Evolutionary conservation across 2,113 vertebrate genomes (phyloP), one percentile per base, ranked within the genome.

Genomic region (Catharus fuscescens): DNA sequence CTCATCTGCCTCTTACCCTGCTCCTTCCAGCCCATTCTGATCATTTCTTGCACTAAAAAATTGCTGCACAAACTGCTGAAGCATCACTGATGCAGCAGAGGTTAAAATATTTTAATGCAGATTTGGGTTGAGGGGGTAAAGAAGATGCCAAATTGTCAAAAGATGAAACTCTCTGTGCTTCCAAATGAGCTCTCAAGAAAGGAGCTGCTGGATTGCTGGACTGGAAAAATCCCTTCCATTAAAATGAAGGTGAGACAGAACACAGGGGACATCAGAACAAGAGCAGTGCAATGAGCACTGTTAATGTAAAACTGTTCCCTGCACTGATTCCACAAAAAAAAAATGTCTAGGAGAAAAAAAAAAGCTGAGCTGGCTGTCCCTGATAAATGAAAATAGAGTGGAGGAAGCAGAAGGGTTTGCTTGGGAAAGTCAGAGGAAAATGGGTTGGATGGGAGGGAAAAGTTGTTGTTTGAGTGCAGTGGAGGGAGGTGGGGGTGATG

Each of bases 161-260:
- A 82, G 64, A 82, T 54, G 34, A 50, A 86, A 73, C 6, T 54
- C 88, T 85, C 38, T 53, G 79, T 54, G 79, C 57, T 92, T 80
- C 77, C 86, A 84, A 93, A 95, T 40, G 91, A 93, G 93, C 79
- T 80, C 71, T 85, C n/a, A 28, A 77, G 85, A 54, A 92, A 90
- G 93, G 84, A 74, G 34, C 44, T 23, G 71, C 78, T 28, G 60
- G 70, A 61, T 28, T 86, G 79, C 34, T 80, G 91, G 79, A 48
- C 72, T 94, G 66, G 90, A 91, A 96, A 83, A 52, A 86, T 50
- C 2, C 6, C 16, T 59, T 69, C 34, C 70, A 61, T 36, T 40
- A 44, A 74, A 79, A 69, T 67, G 81, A 91, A 72, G 83, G 66
- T 20, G 23, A 70, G 24, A 87, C 1, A 90, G 76, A 88, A 64